Base-by-base conservation (phyloP, 2,888 invertebrate genomes). In the Ligdia adustata region DNA sequence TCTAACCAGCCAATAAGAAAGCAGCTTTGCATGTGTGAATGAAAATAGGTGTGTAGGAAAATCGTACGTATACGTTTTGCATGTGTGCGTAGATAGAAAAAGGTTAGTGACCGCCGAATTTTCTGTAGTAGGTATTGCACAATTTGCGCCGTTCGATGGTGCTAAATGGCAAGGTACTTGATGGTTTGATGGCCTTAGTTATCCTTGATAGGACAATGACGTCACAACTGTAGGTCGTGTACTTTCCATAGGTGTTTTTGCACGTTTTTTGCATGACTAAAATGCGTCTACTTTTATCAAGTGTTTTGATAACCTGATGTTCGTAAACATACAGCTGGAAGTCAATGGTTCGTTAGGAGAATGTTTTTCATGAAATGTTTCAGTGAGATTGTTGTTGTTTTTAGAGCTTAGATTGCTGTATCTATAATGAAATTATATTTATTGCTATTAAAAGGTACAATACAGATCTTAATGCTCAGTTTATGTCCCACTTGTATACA, bases 101-200 rank as follows among this genome's bases (percentile, higher is more conserved):
- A 62, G 78, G 64, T 70, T 69, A 63, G 45, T 61, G 71, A 75
- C 73, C 78, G 64, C 60, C 68, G 56, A 75, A 76, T 69, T 75
- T 77, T 77, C 69, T 74, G 74, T 62, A 67, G 60, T 62, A 67
- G 60, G 60, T 69, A 73, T 78, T 78, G 77, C 75, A 74, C 75
- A 76, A 75, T 65, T 54, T 59, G 62, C 44, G 55, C 47, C 50
- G 52, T 40, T 12, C n/a, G n/a, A n/a, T 45, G 35, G 29, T 42
- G 42, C 40, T 32, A 35, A 33, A 32, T 16, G 15, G n/a, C 11
- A 37, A 39, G 32, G 16, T 26, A 20, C 42, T 41, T 18, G 29
- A 38, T 32, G 15, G 48, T 34, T 11, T 45, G 34, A 29, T 27
- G 51, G 40, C 45, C 43, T 51, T 9, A 12, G 40, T 35, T 42